Evolutionary conservation across 2,797 vertebrate species (phyloP).

Genomic region (Astyanax mexicanus): DNA sequence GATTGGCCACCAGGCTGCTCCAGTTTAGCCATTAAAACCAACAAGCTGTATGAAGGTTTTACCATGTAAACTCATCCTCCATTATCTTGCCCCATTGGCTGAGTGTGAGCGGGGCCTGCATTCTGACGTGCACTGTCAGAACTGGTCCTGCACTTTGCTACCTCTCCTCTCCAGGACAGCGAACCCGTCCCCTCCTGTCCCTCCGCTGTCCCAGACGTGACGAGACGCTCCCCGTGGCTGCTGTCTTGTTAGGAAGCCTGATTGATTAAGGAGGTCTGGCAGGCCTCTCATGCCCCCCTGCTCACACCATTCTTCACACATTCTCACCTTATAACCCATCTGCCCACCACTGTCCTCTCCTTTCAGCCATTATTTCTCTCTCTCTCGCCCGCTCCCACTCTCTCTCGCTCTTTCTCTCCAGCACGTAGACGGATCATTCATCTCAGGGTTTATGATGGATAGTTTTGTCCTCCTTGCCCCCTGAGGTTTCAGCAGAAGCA

Average conservation of each 20-base stretch:
- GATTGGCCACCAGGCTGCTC: too few species aligned
- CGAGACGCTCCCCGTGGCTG: conserved; percentile 54
- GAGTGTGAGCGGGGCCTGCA: background rate
- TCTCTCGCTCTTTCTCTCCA: conserved; percentile 12
- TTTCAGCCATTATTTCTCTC: conserved; percentile 15
- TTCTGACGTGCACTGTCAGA: background rate
- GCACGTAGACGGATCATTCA: conserved; percentile 62
- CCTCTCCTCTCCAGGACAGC: conserved; percentile 18
- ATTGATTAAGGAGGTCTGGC: conserved; percentile 74
- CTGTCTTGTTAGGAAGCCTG: conserved; percentile 73
- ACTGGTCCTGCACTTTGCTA: background rate
- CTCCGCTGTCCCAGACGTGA: conserved; percentile 52
- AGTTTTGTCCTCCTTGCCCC: conserved; percentile 28
- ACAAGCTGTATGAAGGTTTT: too few species aligned
- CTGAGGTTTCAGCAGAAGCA: background rate
- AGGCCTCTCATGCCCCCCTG: conserved; percentile 57
- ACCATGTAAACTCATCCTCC: too few species aligned
- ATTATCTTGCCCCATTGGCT: too few species aligned
- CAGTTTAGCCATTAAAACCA: too few species aligned
- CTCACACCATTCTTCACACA: conserved; percentile 74
- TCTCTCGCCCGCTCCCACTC: background rate
- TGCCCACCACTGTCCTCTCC: conserved; percentile 66
- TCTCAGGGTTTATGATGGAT: conserved; percentile 49
- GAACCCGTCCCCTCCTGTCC: conserved; percentile 7
- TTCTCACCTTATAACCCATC: conserved; percentile 78